Conservation (phyloP, 1,140 invertebrate species). For the Drosophila insularis region DNA sequence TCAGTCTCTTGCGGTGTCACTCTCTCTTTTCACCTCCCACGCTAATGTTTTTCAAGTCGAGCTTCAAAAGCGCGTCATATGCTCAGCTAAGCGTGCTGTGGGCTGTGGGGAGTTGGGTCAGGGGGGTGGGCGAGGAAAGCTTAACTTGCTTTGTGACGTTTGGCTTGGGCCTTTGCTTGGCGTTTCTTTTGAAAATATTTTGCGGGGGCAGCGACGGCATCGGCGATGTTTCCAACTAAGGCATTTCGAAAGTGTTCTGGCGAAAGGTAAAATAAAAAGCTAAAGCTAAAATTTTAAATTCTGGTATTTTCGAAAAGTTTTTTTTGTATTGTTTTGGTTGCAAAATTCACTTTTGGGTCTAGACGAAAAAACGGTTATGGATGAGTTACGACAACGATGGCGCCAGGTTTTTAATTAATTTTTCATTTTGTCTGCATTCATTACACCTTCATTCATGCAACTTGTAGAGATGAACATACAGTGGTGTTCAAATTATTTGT, state of each 20-base stretch:
- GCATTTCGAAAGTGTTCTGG: not conserved
- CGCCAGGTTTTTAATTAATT: constrained; percentile 52
- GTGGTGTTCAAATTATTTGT: too few species aligned
- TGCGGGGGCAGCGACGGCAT: not conserved
- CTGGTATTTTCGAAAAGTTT: constrained; percentile 39
- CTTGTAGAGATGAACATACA: not conserved
- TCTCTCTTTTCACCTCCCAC: constrained; percentile 36
- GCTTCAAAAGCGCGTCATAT: constrained; percentile 66
- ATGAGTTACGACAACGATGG: constrained; percentile 50
- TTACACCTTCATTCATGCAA: constrained; percentile 39
- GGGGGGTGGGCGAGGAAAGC: too few species aligned
- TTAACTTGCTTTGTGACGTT: constrained; percentile 12
- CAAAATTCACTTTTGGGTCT: constrained; percentile 53
- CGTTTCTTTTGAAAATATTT: constrained; percentile 11
- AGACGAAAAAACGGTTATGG: constrained; percentile 46
- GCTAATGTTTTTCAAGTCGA: constrained; percentile 47
- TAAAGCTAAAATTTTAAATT: constrained; percentile 6
- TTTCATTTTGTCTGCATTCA: constrained; percentile 35
- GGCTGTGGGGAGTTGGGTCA: too few species aligned
- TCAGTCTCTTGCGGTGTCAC: not conserved
- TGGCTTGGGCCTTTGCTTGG: constrained; percentile 5
- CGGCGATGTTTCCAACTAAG: not conserved
- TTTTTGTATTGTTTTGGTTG: constrained; percentile 42
- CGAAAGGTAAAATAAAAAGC: not conserved
- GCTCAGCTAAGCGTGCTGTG: constrained; percentile 59